Evolutionary conservation across 2,888 invertebrate genomes (phyloP).

Genomic region (Limnephilus rhombicus): DNA sequence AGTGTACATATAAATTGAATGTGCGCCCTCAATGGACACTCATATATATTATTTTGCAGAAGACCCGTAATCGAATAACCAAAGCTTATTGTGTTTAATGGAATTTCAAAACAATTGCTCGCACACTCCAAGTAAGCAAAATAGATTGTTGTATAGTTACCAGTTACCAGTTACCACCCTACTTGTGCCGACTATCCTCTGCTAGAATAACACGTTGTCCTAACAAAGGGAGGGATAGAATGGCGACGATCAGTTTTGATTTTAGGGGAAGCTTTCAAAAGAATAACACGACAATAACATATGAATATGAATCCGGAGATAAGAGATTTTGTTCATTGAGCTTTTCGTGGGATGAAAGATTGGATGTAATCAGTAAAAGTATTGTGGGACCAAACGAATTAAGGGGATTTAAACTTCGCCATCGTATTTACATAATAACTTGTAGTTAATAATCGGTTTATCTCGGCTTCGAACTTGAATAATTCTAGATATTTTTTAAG

Average conservation of each 20-base stretch:
- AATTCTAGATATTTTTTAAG: no score
- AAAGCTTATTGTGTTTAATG: constrained; percentile 40
- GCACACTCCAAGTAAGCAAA: constrained; percentile 39
- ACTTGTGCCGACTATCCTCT: background rate
- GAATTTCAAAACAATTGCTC: constrained; percentile 51
- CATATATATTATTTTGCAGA: background rate
- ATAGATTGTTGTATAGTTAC: background rate
- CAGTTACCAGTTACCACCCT: background rate
- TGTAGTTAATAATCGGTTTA: no score
- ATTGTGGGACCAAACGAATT: background rate
- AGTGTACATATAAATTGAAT: no score
- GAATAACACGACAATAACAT: background rate
- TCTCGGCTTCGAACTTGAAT: no score
- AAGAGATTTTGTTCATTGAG: background rate
- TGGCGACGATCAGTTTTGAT: background rate
- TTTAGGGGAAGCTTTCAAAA: constrained; percentile 11
- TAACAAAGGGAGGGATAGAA: background rate
- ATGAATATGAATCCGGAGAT: background rate
- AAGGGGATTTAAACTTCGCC: background rate
- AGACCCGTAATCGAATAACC: constrained; percentile 20
- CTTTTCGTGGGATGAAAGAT: background rate
- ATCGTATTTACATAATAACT: background rate
- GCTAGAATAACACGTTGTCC: constrained; percentile 12
- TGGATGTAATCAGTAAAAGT: background rate
- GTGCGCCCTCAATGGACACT: no score